Evolutionary conservation across 2,797 vertebrate genomes (phyloP).

Genomic region (Hypotaenidia philippensis): DNA sequence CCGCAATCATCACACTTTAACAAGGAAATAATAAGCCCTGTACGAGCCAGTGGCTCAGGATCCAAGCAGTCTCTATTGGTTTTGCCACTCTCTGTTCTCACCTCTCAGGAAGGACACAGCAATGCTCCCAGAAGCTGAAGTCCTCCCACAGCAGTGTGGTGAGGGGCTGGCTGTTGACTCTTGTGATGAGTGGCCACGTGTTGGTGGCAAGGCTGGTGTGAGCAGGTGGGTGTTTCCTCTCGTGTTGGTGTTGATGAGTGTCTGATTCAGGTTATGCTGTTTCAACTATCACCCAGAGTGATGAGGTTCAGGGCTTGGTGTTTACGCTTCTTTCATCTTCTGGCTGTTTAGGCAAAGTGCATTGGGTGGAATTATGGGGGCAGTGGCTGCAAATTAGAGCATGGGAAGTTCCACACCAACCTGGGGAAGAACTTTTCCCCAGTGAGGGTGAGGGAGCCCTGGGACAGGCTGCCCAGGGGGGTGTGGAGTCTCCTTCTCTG

Average conservation of each 20-base stretch:
- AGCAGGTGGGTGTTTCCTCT: not conserved
- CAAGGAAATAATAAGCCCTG: not conserved
- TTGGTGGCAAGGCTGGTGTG: not conserved
- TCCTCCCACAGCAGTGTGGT: not conserved
- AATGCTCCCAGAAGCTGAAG: not conserved
- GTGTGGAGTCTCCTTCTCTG: too few relatives aligned
- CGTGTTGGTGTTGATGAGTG: fast-evolving
- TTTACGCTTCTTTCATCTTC: not conserved
- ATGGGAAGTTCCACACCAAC: too few relatives aligned
- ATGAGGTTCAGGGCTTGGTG: not conserved
- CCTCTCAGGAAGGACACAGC: not conserved
- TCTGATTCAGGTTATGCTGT: not conserved
- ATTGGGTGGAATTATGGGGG: not conserved
- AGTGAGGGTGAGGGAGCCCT: too few relatives aligned
- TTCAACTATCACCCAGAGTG: not conserved
- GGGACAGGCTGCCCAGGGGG: too few relatives aligned
- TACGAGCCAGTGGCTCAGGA: not conserved
- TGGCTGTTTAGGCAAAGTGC: not conserved
- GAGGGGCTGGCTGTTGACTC: not conserved
- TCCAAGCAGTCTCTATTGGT: not conserved
- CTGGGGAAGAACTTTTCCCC: too few relatives aligned
- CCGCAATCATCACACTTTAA: fast-evolving
- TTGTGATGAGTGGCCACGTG: fast-evolving
- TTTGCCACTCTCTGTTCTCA: not conserved
- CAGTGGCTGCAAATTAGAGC: too few relatives aligned